Conservation (phyloP, 2,888 invertebrate species). For the Uropetala carovei region DNA sequence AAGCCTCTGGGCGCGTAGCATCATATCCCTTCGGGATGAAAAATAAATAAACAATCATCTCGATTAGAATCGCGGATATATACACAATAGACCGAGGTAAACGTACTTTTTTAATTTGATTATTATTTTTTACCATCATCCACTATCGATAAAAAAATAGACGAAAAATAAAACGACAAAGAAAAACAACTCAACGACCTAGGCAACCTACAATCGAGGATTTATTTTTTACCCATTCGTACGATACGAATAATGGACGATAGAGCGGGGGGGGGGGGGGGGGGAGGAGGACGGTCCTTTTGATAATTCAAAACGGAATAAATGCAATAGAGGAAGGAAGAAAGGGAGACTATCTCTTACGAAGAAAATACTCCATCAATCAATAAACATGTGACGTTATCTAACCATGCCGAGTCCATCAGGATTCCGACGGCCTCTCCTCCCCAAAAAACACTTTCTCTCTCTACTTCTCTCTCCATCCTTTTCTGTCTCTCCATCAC, state of each 20-base stretch:
- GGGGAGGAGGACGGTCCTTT: neutral
- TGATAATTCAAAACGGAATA: neutral
- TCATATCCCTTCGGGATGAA: neutral
- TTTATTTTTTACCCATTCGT: neutral
- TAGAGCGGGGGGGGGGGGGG: neutral
- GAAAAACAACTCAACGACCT: neutral
- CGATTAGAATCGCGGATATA: neutral
- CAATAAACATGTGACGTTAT: constrained; percentile 7
- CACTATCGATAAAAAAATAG: neutral
- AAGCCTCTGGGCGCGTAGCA: neutral
- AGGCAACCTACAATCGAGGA: neutral
- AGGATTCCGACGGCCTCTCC: neutral
- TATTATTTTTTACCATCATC: neutral
- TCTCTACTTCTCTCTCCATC: no score
- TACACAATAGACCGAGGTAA: neutral
- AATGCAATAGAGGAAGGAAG: neutral
- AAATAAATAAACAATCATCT: neutral
- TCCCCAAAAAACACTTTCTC: no score
- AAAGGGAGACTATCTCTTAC: neutral
- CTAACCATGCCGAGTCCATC: neutral
- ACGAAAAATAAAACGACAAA: neutral
- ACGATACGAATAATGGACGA: neutral
- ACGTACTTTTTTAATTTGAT: neutral
- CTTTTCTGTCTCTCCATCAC: no score
- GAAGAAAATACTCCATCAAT: neutral